Evolutionary conservation across 2,888 invertebrate species (phyloP), one percentile per base, ranked within the genome.

Genomic region (Serrognathus titanus): DNA sequence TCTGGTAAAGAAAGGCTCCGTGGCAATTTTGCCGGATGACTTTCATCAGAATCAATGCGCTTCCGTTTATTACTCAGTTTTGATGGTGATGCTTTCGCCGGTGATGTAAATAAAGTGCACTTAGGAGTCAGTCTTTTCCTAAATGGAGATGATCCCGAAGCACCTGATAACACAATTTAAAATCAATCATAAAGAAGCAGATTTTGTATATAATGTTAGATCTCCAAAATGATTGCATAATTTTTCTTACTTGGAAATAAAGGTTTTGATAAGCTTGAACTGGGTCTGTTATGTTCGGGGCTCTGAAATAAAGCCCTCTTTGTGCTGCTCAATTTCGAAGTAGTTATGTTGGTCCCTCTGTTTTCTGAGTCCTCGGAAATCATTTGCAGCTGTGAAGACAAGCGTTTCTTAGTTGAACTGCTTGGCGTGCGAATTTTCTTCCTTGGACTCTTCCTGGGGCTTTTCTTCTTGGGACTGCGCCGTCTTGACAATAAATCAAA

Each of bases 221-320:
- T n/a, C n/a, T n/a, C n/a, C n/a, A n/a, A n/a, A n/a, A n/a, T n/a
- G n/a, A n/a, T n/a, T 39, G 16, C 51, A 46, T 16, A 16, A 16
- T 16, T 16, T 31, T 31, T 52, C 58, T 59, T 56, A 57, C 61
- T 55, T 48, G 53, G 49, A 45, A 53, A 43, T n/a, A 57, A 11
- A 0, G 53, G 12, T 43, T 53, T 53, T n/a, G 57, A 53, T 40
- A 53, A 46, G 48, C 48, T 59, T 35, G 24, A 53, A 13, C 39
- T 37, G 2, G 48, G 40, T 38, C 41, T 55, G 49, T 59, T 63
- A 16, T 43, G 61, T 50, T 71, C 83, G 1, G 90, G 90, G 70
- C 90, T 90, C 66, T 88, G 83, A 66, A 91, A 91, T 1, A 91
- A 74, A 0, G 90, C 89, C 54, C 90, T 80, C 65, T 89, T 90